Conservation (phyloP, 2,888 invertebrate species). For the Oligia latruncula region DNA sequence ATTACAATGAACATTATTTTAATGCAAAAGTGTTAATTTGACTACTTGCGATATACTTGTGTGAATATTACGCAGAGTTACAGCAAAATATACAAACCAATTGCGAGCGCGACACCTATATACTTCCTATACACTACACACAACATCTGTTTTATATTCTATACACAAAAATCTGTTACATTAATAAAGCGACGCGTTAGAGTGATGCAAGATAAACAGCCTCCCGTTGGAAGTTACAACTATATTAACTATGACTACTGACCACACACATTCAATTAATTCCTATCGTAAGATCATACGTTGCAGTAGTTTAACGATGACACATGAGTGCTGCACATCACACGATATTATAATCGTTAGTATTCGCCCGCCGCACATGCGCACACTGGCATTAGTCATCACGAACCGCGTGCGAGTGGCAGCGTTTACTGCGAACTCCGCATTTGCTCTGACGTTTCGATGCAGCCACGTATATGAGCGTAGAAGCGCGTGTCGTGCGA, state of each 20-base stretch:
- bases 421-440: background rate
- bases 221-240: background rate
- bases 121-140: slow-evolving; percentile 13
- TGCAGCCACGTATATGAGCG: background rate
- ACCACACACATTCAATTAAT: slow-evolving; percentile 24
- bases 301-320: slow-evolving; percentile 25
- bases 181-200: slow-evolving; percentile 33
- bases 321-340: slow-evolving; percentile 12
- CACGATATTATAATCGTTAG: background rate
- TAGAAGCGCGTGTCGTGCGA: background rate
- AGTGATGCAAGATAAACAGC: slow-evolving; percentile 34
- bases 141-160: slow-evolving; percentile 10
- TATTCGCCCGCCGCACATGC: background rate
- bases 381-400: background rate
- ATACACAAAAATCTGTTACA: slow-evolving; percentile 24
- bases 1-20: slow-evolving; percentile 20
- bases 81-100: slow-evolving; percentile 55
- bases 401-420: background rate
- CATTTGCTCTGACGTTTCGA: background rate
- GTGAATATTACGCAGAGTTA: slow-evolving; percentile 8
- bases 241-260: slow-evolving; percentile 19
- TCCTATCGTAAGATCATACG: slow-evolving; percentile 18
- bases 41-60: slow-evolving; percentile 23
- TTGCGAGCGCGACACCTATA: slow-evolving; percentile 22
- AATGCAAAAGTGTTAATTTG: slow-evolving; percentile 8